Percentiles rank a stretch among this genome's conserved stretches.
Evolutionary conservation across 1,140 invertebrate genomes (phyloP).

Genomic region (Lithobius niger): DNA sequence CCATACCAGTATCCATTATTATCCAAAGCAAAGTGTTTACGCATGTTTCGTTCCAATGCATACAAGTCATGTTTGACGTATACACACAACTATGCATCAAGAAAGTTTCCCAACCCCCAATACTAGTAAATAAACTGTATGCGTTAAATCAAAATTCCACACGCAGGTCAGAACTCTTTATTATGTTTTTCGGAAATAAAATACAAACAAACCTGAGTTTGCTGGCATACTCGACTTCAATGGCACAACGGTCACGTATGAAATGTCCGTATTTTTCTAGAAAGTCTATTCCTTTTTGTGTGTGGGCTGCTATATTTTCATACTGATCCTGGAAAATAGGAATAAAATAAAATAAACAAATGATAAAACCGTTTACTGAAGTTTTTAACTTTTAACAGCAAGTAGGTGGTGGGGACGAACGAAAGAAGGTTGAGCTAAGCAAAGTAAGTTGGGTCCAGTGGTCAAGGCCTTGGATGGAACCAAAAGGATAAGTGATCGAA

Average conservation of each 20-base stretch:
- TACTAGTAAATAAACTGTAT: background rate
- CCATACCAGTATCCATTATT: no score
- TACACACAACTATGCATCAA: background rate
- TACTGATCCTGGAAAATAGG: constrained; percentile 74
- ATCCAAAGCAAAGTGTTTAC: no score
- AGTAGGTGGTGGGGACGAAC: no score
- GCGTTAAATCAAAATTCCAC: background rate
- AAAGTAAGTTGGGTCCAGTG: no score
- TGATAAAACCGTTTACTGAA: no score
- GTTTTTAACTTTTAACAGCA: no score
- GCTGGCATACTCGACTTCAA: constrained; percentile 90
- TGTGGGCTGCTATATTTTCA: constrained; percentile 86
- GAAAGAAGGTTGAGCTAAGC: no score
- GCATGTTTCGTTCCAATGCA: no score
- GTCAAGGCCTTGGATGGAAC: no score
- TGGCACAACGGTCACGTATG: constrained; percentile 78
- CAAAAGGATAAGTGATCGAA: no score
- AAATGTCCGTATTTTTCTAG: constrained; percentile 90
- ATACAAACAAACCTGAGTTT: constrained; percentile 66
- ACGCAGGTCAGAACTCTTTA: constrained; percentile 11
- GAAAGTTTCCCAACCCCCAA: constrained; percentile 3
- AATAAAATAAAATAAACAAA: constrained; percentile 6
- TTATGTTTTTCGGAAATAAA: no score
- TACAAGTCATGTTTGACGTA: no score
- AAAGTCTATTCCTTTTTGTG: constrained; percentile 94